Conservation (phyloP, 2,113 vertebrate genomes). For the Chaetodon trifascialis region DNA sequence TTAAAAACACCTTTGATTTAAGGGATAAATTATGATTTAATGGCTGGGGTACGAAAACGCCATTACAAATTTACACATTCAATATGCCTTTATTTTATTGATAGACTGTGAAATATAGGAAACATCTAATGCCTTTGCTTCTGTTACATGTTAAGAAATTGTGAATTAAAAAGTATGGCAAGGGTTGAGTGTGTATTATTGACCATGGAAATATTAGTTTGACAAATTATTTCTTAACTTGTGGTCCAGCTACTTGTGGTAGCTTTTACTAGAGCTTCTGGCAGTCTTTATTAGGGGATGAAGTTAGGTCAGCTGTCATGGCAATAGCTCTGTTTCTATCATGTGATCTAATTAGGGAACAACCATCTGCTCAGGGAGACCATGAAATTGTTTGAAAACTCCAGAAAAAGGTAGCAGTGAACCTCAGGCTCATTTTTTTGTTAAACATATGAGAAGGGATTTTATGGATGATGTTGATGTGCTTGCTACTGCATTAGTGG, state of each 20-base stretch:
- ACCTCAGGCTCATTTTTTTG: background rate
- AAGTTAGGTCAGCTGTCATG: background rate
- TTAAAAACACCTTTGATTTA: background rate
- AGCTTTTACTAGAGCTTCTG: background rate
- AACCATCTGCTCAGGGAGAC: background rate
- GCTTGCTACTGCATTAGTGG: too few species aligned
- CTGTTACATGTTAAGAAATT: conserved; percentile 39
- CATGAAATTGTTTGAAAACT: background rate
- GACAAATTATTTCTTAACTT: background rate
- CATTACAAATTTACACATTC: background rate
- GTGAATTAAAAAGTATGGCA: conserved; percentile 57
- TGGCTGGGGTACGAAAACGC: background rate
- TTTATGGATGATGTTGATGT: background rate
- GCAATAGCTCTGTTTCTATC: background rate
- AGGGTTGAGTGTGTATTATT: conserved; percentile 6
- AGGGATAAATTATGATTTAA: background rate
- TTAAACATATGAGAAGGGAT: background rate
- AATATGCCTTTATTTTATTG: conserved; percentile 13
- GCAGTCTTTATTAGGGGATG: background rate
- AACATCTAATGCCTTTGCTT: conserved; percentile 18
- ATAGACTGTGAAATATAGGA: conserved; percentile 42
- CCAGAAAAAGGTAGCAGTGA: background rate
- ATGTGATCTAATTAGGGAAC: background rate
- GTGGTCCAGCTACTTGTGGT: background rate
- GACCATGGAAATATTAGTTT: background rate